These are phyloP conservation scores for Stegostoma tigrinum DNA, from an alignment of 2,113 vertebrate species.

Conservation along the genomic window DNA sequence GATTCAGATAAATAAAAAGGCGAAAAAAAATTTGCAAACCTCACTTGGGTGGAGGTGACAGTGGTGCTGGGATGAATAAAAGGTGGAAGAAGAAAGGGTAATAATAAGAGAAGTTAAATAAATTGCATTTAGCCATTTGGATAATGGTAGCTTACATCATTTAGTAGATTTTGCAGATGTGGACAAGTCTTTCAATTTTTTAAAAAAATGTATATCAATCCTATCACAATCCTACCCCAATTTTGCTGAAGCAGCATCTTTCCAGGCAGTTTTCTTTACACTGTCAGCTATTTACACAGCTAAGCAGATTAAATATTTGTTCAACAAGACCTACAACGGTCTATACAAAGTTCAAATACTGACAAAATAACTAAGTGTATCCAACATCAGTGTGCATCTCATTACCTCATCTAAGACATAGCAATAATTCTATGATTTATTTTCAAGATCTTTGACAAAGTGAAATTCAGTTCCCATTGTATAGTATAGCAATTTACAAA, in stretches of 20 bases:
- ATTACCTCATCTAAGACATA: not conserved
- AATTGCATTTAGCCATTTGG: constrained; percentile 19
- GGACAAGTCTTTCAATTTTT: constrained; percentile 1
- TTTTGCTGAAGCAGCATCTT: constrained; percentile 5
- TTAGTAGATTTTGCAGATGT: constrained; percentile 13
- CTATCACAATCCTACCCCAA: not conserved
- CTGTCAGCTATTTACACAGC: constrained; percentile 26
- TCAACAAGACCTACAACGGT: constrained; percentile 14
- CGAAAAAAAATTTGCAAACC: not conserved
- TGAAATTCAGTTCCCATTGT: not conserved
- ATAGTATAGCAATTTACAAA: not conserved
- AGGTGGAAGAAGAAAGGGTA: no score
- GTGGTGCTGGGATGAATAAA: not conserved
- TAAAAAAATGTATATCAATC: not conserved
- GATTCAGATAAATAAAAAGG: not conserved
- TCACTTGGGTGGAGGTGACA: not conserved
- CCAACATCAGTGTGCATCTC: constrained; percentile 9
- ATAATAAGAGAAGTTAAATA: not conserved
- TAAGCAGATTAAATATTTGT: constrained; percentile 35
- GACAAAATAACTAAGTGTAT: constrained; percentile 16
- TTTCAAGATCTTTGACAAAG: constrained; percentile 8
- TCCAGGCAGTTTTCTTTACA: constrained; percentile 16
- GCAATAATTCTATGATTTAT: not conserved
- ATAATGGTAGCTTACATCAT: constrained; percentile 13
- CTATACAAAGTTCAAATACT: constrained; percentile 14